Evolutionary conservation across 2,113 vertebrate genomes (phyloP), one percentile per base, ranked within the genome.

Genomic region (Phasianus colchicus): DNA sequence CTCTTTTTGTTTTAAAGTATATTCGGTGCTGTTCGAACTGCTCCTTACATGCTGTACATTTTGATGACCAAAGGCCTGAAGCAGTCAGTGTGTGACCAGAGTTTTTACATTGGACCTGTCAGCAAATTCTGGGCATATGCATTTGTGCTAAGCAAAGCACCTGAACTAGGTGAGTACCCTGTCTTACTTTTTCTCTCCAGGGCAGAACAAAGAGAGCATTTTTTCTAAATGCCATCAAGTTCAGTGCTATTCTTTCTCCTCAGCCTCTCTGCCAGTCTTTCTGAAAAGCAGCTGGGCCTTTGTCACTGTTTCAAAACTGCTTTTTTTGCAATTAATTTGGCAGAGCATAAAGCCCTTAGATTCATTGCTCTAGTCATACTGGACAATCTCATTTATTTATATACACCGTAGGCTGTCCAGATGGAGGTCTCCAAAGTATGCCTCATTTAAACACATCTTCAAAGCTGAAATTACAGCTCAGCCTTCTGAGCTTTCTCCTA

Each of bases 61-160:
- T 98, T 99, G 98, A 99, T 99, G 99, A 99, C 98, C 92, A 99
- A 99, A 98, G 99, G 99, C 86, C 98, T 99, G 84, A 99, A 99
- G 97, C 99, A 99, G 97, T 99, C 99, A 22, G 99, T 99, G 52
- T 99, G 99, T 95, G 99, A 99, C 97, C 99, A 99, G 98, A 97
- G 99, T 97, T 99, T 99, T 98, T 99, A 99, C 98, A 99, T 99
- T 90, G 99, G 99, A 96, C 99, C 99, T 30, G 98, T 99, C 98
- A 99, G 98, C 98, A 99, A 99, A 98, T 99, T 99, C 98, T 99
- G 99, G 99, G 99, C 99, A 10, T 99, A 99, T 42, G 99, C 99
- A 57, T 99, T 99, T 97, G 99, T 99, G 87, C 98, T 99, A 91
- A 99, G 99, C 98, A 99, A 99, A 98, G 99, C 99, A 89, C 99